These are phyloP conservation scores for Paguma larvata DNA, from an alignment of 2,797 vertebrate genomes.

Conservation along the genomic window DNA sequence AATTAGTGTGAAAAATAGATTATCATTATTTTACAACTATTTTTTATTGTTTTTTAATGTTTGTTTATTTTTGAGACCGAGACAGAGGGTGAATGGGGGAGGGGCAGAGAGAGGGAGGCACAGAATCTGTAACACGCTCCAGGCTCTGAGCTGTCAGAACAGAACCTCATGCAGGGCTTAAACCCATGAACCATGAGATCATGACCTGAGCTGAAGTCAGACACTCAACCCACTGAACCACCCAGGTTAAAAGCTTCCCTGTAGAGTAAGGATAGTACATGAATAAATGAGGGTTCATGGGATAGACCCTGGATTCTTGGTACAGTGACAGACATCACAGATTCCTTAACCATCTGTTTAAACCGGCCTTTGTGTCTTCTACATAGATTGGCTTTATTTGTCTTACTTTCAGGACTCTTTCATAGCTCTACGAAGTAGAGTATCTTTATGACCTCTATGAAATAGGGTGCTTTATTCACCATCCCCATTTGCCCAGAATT, in stretches of 20 bases:
- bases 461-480: neutral
- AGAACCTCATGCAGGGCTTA: too few species aligned
- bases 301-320: neutral
- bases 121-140: too few species aligned
- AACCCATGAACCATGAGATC: too few species aligned
- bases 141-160: too few species aligned
- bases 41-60: neutral
- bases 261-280: neutral
- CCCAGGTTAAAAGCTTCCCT: neutral
- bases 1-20: constrained; percentile 15
- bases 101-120: too few species aligned
- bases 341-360: neutral
- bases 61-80: too few species aligned
- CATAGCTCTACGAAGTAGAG: neutral
- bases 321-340: neutral
- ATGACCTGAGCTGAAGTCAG: too few species aligned
- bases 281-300: neutral
- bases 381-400: neutral
- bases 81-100: too few species aligned
- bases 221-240: too few species aligned
- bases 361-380: neutral
- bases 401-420: neutral
- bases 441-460: neutral
- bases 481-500: neutral
- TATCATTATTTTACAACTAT: neutral